Evolutionary conservation across 2,888 invertebrate genomes (phyloP), one percentile per base, ranked within the genome.

Genomic region (Stictocephala bisonia): DNA sequence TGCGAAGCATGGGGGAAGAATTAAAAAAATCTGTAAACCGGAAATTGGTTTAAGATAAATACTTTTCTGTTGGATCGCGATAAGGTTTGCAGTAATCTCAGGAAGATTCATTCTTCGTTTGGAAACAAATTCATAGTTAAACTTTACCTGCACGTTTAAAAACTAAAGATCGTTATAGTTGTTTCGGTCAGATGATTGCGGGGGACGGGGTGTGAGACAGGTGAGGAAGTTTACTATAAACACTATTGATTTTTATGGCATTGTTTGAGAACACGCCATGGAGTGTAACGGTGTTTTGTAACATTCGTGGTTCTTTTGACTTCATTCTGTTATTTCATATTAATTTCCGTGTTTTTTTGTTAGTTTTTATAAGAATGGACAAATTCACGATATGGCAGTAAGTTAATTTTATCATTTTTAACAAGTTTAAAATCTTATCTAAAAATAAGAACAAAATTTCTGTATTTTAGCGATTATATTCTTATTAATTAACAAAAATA

Each of bases 161-260:
- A 44, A n/a, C 6, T 15, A 9, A 7, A 6, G 15, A 44, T 9
- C 15, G 9, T n/a, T 4, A 11, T 35, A 35, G 11, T 35, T 6
- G 11, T 35, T 9, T 35, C 35, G n/a, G n/a, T n/a, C n/a, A n/a
- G n/a, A n/a, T n/a, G 53, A 53, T 53, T 26, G 53, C 3, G 6
- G 48, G 18, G 48, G 15, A 22, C 3, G 44, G 22, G 51, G 51
- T 7, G 22, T 22, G 51, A 24, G 53, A 29, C 27, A 35, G 60
- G 35, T 44, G 41, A 44, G 64, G 44, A 44, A 64, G 64, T 64
- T 64, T 64, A 64, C 64, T 64, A 64, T 44, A 64, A 64, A 64
- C 41, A 41, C 41, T 64, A 64, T 64, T 40, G 64, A 64, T 64
- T 64, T 64, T 64, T 44, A 64, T 64, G 44, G 44, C 64, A 44